Evolutionary conservation across 2,888 invertebrate genomes (phyloP), one percentile per base, ranked within the genome.

Genomic region (Parelbella ahira): DNA sequence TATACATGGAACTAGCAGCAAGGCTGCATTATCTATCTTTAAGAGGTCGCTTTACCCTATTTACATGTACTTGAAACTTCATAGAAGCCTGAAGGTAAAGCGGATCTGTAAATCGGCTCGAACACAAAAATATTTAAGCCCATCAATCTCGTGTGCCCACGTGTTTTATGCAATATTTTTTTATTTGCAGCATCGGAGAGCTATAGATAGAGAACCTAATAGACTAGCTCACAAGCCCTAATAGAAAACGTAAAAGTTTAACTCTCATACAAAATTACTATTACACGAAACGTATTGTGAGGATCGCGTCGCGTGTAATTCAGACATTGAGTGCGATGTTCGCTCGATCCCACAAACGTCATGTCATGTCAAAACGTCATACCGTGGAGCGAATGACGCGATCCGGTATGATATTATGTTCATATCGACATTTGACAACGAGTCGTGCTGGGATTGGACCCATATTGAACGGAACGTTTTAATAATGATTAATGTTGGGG

Each of bases 321-420:
- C 60, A 63, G 63, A 64, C 64, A 67, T 67, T 64, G 60, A 66
- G 59, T 63, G 55, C 60, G 56, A 56, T 65, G 63, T 58, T 58
- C 59, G 51, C 50, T 55, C 56, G 44, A 54, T 56, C 51, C 60
- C 57, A 48, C 66, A 64, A 56, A 59, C 48, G 68, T 69, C 73
- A 69, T 60, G 68, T 64, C 68, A 68, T 56, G 69, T 72, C 76
- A 68, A 66, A 68, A 64, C 54, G 68, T 66, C 70, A 66, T 45
- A 49, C 53, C 12, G 38, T 20, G 49, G 33, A 56, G 54, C 51
- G 58, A 53, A 52, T 53, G 53, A 59, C 53, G 55, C 50, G 50
- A 53, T 53, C 37, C 45, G 51, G 39, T 53, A 50, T 49, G 45
- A 47, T 42, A 42, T 44, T 47, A 41, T 37, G 21, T 34, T 24